These are phyloP conservation scores for Dipodomys merriami DNA, from an alignment of 2,113 vertebrate genomes.

Conservation along the genomic window DNA sequence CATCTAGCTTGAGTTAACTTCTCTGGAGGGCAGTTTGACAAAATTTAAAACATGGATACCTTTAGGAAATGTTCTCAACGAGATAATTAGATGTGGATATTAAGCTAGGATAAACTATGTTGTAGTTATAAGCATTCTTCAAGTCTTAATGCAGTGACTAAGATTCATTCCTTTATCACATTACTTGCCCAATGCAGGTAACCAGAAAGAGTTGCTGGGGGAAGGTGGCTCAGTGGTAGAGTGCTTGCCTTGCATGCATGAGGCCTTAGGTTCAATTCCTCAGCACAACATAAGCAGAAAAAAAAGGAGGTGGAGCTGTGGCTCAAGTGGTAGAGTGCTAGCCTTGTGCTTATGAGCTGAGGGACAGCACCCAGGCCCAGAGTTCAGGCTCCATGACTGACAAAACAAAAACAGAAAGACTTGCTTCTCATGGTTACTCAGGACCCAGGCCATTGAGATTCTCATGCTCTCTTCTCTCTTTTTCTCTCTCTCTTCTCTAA, in stretches of 20 bases:
- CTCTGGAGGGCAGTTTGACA: too few relatives aligned
- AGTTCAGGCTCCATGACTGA: too few relatives aligned
- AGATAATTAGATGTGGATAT: not conserved
- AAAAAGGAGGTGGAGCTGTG: too few relatives aligned
- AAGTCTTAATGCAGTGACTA: slow-evolving; percentile 22
- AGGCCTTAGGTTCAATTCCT: too few relatives aligned
- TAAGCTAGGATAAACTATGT: slow-evolving; percentile 2
- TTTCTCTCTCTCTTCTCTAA: not conserved
- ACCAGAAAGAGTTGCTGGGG: not conserved
- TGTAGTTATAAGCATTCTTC: not conserved
- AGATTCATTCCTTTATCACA: not conserved
- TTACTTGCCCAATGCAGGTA: not conserved
- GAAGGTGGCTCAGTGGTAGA: too few relatives aligned
- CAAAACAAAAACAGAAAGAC: not conserved
- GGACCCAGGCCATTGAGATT: not conserved
- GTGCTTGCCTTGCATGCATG: too few relatives aligned
- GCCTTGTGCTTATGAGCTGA: too few relatives aligned
- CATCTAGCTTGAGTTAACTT: too few relatives aligned
- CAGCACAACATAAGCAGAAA: too few relatives aligned
- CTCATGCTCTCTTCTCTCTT: not conserved
- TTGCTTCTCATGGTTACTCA: not conserved
- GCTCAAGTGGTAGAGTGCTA: too few relatives aligned
- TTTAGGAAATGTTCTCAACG: slow-evolving; percentile 16
- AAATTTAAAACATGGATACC: not conserved
- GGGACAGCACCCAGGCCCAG: too few relatives aligned